Percentiles rank a stretch among this genome's conserved stretches.
These are phyloP conservation scores for Lithobates sylvaticus DNA, from an alignment of 2,797 vertebrate species.

Conservation along the genomic window DNA sequence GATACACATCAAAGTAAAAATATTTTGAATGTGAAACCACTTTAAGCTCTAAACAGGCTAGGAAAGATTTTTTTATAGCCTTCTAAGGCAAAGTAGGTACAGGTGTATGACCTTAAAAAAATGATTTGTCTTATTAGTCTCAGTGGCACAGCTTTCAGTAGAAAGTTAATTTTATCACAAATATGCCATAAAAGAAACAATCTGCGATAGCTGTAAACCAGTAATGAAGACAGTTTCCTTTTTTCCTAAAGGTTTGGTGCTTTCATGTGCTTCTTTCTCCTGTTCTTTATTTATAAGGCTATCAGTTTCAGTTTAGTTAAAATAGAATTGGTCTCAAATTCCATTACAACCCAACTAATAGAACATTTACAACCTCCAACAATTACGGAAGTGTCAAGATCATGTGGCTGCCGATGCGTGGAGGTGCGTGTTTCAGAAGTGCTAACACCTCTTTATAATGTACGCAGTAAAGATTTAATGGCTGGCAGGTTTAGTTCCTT, in stretches of 20 bases:
- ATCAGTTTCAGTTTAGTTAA: slow-evolving; percentile 57
- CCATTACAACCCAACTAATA: slow-evolving; percentile 60
- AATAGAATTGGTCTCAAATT: slow-evolving; percentile 55
- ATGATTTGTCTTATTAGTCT: slow-evolving; percentile 16
- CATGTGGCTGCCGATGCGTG: slow-evolving; percentile 55
- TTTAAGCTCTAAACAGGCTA: too few species aligned
- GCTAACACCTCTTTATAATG: slow-evolving; percentile 62
- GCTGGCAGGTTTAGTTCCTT: slow-evolving; percentile 59
- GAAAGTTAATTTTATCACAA: slow-evolving; percentile 8
- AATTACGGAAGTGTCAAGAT: slow-evolving; percentile 61
- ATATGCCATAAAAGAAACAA: slow-evolving; percentile 26
- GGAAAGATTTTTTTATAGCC: too few species aligned
- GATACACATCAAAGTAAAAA: too few species aligned
- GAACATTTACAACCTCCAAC: slow-evolving; percentile 60
- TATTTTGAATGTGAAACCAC: too few species aligned
- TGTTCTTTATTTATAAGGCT: slow-evolving; percentile 52
- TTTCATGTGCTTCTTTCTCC: slow-evolving; percentile 14
- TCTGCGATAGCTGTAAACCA: neutral
- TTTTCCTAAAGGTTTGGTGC: slow-evolving; percentile 32
- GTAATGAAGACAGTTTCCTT: slow-evolving; percentile 22
- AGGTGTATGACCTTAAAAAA: neutral
- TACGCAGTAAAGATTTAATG: slow-evolving; percentile 62
- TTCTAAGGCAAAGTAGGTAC: too few species aligned
- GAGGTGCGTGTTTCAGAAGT: slow-evolving; percentile 45
- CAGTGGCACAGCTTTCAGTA: neutral